Percentiles rank a stretch among this genome's conserved stretches.
Conservation (phyloP, 2,888 invertebrate genomes). For the Lordiphosa fenestrarum region DNA sequence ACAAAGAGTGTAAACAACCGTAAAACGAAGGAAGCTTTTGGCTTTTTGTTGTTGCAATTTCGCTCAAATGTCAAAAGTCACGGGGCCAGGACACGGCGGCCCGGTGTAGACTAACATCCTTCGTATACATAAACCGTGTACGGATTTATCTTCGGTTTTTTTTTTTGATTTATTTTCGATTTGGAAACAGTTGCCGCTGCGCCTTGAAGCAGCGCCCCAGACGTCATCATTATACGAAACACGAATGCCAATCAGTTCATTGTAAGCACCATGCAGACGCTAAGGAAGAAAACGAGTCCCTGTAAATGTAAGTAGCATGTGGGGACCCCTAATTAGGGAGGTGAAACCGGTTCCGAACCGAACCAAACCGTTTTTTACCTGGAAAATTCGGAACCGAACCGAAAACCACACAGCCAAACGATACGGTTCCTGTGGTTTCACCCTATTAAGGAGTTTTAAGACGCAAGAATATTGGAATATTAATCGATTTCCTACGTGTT, state of each 20-base stretch:
- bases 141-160: slow-evolving; percentile 13
- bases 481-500: too few species aligned
- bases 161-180: not conserved
- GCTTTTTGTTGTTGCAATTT: slow-evolving; percentile 4
- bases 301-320: slow-evolving; percentile 91
- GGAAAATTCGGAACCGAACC: too few species aligned
- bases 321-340: too few species aligned
- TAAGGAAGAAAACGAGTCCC: slow-evolving; percentile 95
- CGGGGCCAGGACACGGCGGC: slow-evolving; percentile 19
- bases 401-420: too few species aligned
- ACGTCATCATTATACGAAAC: slow-evolving; percentile 61
- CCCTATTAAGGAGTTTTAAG: too few species aligned
- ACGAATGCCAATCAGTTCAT: slow-evolving; percentile 74
- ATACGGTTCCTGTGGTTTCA: too few species aligned
- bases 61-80: slow-evolving; percentile 40
- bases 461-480: too few species aligned
- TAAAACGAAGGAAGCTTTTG: slow-evolving; percentile 22
- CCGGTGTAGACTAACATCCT: slow-evolving; percentile 19
- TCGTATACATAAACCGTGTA: slow-evolving; percentile 10
- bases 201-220: slow-evolving; percentile 22
- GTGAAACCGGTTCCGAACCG: too few species aligned
- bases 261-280: slow-evolving; percentile 88
- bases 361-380: too few species aligned
- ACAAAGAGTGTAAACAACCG: slow-evolving; percentile 17
- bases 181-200: slow-evolving; percentile 7